Percentiles rank a stretch among this genome's conserved stretches.
Evolutionary conservation across 2,888 invertebrate species (phyloP).

Genomic region (Adineta ricciae): DNA sequence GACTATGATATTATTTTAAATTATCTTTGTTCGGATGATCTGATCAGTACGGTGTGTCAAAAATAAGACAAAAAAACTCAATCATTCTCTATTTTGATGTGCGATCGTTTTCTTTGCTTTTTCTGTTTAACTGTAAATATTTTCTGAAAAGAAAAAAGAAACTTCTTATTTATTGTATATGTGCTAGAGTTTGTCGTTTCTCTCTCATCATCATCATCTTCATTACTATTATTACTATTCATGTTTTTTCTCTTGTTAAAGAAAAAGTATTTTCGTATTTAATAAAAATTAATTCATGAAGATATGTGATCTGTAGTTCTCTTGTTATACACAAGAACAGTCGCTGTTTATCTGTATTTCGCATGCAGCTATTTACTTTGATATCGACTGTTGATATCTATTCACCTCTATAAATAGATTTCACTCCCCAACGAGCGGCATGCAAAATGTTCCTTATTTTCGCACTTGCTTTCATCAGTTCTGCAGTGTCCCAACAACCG

Average conservation of each 20-base stretch:
- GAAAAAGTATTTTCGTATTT: background rate
- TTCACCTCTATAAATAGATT: no score
- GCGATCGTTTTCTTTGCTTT: background rate
- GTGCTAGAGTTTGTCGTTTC: background rate
- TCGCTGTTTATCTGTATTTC: no score
- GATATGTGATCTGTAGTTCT: background rate
- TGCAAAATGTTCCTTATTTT: no score
- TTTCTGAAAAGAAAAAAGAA: background rate
- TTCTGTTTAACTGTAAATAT: background rate
- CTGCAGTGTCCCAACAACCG: background rate
- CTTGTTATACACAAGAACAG: no score
- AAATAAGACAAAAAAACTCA: background rate
- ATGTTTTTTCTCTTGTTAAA: background rate
- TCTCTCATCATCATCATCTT: background rate
- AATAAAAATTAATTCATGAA: background rate
- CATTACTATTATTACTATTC: background rate
- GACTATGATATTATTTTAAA: slow-evolving; percentile 4
- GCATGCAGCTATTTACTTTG: no score
- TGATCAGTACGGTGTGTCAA: background rate
- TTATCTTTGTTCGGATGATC: slow-evolving; percentile 5
- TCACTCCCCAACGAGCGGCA: no score
- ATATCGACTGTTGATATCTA: no score
- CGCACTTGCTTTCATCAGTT: no score
- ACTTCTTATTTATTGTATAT: slow-evolving; percentile 3
- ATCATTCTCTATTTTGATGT: background rate